Base-by-base conservation (phyloP, 2,797 vertebrate species). In the Coccyzus lansbergi region DNA sequence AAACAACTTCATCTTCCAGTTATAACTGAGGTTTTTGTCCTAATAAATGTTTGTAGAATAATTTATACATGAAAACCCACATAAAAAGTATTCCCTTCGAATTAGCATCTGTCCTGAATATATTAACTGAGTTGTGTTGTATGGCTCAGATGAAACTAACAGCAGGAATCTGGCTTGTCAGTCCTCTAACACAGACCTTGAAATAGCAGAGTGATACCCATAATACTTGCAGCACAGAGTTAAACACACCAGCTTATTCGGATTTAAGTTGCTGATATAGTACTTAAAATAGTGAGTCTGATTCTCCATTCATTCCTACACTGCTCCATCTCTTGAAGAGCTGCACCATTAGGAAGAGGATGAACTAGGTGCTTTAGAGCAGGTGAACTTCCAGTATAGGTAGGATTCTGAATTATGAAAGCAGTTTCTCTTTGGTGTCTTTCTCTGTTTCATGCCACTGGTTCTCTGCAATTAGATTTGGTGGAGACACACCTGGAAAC, bases 401-500 rank as follows among this genome's bases (percentile, higher is more conserved):
- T 36, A 77, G 67, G 49, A 77, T 91, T 86, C 59, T 63, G 63
- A 91, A 86, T 86, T 70, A 69, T 3, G 42, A 88, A 76, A 67
- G 40, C 33, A 53, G 11, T 86, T 97, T 79, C 70, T 92, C 42
- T 93, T 79, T 79, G 88, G 40, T 72, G 40, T 84, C 91, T 94
- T 82, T 92, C 72, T 96, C 5, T 68, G 33, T 93, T 88, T 94
- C 79, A 60, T 90, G 79, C 40, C 86, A 91, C 36, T 28, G 5
- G 42, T 85, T 85, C 69, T 90, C 49, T 93, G 85, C 76, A 83
- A 90, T 90, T 83, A 88, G 60, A 92, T 92, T 90, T 84, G 77
- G 18, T 91, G 80, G 15, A 67, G 76, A 24, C 60, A 42, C 36
- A 63, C 58, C 71, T 86, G 85, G 91, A 93, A 95, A 82, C 58